Percentiles rank a stretch among this genome's conserved stretches.
Evolutionary conservation across 2,797 vertebrate species (phyloP).

Genomic region (Acipenser oxyrinchus): DNA sequence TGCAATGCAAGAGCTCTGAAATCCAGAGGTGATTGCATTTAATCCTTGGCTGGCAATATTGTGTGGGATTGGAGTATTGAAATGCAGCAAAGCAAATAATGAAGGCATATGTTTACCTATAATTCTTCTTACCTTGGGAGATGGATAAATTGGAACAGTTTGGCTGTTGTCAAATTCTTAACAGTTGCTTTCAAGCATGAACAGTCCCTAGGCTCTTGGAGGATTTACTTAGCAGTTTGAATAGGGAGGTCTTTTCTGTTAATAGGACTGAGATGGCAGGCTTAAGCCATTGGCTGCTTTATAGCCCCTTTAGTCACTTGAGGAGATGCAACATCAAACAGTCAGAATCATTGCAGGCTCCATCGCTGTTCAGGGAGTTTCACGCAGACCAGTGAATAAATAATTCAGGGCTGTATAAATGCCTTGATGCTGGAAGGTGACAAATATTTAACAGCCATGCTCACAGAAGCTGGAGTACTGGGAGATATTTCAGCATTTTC

Average conservation of each 20-base stretch:
- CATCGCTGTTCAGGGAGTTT: conserved; percentile 51
- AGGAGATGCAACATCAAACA: conserved; percentile 73
- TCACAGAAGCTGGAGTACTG: conserved; percentile 41
- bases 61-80: conserved; percentile 66
- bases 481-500: conserved; percentile 38
- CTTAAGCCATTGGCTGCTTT: conserved; percentile 66
- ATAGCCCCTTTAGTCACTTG: conserved; percentile 63
- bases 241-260: conserved; percentile 75
- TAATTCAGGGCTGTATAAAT: conserved; percentile 59
- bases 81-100: conserved; percentile 81
- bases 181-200: conserved; percentile 78
- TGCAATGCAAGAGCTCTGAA: conserved; percentile 53
- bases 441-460: conserved; percentile 65
- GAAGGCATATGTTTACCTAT: conserved; percentile 84
- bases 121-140: conserved; percentile 79
- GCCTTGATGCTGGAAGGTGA: conserved; percentile 48
- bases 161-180: conserved; percentile 79
- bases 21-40: conserved; percentile 59
- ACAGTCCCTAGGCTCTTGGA: conserved; percentile 64
- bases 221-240: conserved; percentile 74
- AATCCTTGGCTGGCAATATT: conserved; percentile 71
- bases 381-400: conserved; percentile 60
- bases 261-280: conserved; percentile 68
- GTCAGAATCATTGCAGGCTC: conserved; percentile 50
- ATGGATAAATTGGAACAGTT: conserved; percentile 79